Evolutionary conservation across 2,797 vertebrate genomes (phyloP).

Genomic region (Gymnoscopelus braueri): DNA sequence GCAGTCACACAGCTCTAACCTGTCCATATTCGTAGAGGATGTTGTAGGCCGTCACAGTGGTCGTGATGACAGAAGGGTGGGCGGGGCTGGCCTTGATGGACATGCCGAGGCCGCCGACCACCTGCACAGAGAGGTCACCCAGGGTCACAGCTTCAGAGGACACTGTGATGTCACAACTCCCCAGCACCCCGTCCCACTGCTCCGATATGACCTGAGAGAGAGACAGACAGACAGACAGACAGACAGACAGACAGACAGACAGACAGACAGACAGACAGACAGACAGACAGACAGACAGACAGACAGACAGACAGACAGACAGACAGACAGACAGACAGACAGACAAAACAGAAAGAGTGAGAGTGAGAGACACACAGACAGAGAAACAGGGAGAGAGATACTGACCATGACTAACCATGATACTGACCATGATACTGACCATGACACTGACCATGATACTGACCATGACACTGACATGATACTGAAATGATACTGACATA

Average conservation of each 20-base stretch:
- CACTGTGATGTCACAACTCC: slow-evolving; percentile 76
- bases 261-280: too few species aligned
- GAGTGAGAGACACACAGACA: too few species aligned
- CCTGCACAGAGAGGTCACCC: slow-evolving; percentile 77
- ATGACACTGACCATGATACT: too few species aligned
- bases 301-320: too few species aligned
- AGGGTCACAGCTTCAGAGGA: slow-evolving; percentile 68
- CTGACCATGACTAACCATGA: too few species aligned
- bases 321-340: too few species aligned
- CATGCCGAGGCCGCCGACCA: slow-evolving; percentile 78
- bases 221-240: slow-evolving; percentile 1
- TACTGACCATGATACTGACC: too few species aligned
- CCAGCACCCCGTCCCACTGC: slow-evolving; percentile 81
- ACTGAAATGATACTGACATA: too few species aligned
- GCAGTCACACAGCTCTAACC: slow-evolving; percentile 54
- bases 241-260: not conserved
- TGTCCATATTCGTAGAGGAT: slow-evolving; percentile 72
- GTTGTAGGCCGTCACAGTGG: slow-evolving; percentile 77
- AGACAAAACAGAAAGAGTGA: too few species aligned
- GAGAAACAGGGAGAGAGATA: too few species aligned
- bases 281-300: too few species aligned
- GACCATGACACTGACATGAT: too few species aligned
- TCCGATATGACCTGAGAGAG: slow-evolving; percentile 73
- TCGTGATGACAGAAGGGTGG: slow-evolving; percentile 70
- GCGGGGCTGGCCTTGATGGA: slow-evolving; percentile 60